These are phyloP conservation scores for Catostylus mosaicus DNA, from an alignment of 30 jellyfish, hydroid and myxozoan species.

Conservation along the genomic window DNA sequence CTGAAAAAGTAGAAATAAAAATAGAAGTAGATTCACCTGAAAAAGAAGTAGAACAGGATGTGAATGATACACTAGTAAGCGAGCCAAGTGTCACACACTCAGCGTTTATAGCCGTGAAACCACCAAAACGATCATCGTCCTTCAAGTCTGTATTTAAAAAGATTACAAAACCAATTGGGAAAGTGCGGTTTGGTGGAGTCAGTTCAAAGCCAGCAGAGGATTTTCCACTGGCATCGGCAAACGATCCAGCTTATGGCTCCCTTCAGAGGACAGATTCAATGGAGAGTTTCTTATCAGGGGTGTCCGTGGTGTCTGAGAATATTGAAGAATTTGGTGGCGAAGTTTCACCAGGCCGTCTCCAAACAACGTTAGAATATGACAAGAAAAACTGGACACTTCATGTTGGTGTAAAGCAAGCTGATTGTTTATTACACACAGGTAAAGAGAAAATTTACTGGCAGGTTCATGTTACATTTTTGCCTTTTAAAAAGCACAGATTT, in stretches of 20 bases:
- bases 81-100: slow-evolving; percentile 79
- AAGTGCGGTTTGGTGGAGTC: slow-evolving; percentile 86
- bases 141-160: slow-evolving; percentile 80
- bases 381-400: slow-evolving; percentile 78
- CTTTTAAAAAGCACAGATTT: slow-evolving; percentile 91
- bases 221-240: slow-evolving; percentile 43
- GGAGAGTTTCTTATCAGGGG: slow-evolving; percentile 94
- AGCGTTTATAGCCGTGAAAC: slow-evolving; percentile 55
- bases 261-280: slow-evolving; percentile 79
- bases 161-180: slow-evolving; percentile 79
- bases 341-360: slow-evolving; percentile 95
- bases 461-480: slow-evolving; percentile 89
- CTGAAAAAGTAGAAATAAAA: neutral
- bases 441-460: slow-evolving; percentile 94
- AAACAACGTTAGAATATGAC: slow-evolving; percentile 77
- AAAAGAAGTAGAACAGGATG: neutral
- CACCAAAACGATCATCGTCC: slow-evolving; percentile 52
- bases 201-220: slow-evolving; percentile 53
- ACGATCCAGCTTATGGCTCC: slow-evolving; percentile 58
- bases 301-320: slow-evolving; percentile 84
- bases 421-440: slow-evolving; percentile 81
- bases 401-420: slow-evolving; percentile 97
- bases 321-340: slow-evolving; percentile 93
- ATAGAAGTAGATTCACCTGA: slow-evolving; percentile 23
- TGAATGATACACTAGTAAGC: slow-evolving; percentile 30